Evolutionary conservation across 2,888 invertebrate genomes (phyloP).

Genomic region (Gymnosoma rotundatum): DNA sequence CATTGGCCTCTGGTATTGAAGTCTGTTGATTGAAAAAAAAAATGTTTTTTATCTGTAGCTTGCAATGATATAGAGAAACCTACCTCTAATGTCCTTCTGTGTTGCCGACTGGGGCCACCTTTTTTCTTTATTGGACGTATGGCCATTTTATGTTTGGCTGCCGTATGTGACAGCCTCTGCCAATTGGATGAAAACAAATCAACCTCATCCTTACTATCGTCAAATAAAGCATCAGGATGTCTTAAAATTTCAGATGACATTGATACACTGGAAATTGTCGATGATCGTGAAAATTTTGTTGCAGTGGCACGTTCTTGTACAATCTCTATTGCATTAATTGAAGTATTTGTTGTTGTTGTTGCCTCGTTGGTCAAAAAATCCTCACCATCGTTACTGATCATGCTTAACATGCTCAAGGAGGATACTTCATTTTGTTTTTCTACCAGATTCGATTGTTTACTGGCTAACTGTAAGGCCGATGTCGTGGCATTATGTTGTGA

Average conservation of each 20-base stretch:
- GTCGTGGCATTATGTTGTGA: constrained; percentile 34
- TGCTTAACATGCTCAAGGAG: constrained; percentile 86
- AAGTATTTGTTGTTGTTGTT: constrained; percentile 69
- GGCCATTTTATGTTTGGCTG: constrained; percentile 91
- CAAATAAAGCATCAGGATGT: constrained; percentile 57
- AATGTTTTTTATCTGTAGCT: not conserved
- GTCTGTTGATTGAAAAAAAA: constrained; percentile 83
- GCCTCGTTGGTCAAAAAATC: constrained; percentile 71
- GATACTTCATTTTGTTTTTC: constrained; percentile 81
- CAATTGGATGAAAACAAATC: constrained; percentile 78
- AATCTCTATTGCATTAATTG: constrained; percentile 63
- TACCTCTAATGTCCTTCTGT: constrained; percentile 85
- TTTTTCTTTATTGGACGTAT: constrained; percentile 89
- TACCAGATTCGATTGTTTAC: constrained; percentile 40
- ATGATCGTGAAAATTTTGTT: constrained; percentile 68
- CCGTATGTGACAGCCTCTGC: constrained; percentile 88
- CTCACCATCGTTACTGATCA: constrained; percentile 85
- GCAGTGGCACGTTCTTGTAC: constrained; percentile 71
- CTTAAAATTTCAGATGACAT: constrained; percentile 74
- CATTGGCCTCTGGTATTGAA: constrained; percentile 90
- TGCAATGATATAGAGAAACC: not conserved
- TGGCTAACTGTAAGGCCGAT: constrained; percentile 48
- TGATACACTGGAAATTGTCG: constrained; percentile 73
- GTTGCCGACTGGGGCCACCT: constrained; percentile 87
- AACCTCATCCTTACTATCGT: constrained; percentile 75